Evolutionary conservation across 2,888 invertebrate species (phyloP).

Genomic region (Tetranychus truncatus): DNA sequence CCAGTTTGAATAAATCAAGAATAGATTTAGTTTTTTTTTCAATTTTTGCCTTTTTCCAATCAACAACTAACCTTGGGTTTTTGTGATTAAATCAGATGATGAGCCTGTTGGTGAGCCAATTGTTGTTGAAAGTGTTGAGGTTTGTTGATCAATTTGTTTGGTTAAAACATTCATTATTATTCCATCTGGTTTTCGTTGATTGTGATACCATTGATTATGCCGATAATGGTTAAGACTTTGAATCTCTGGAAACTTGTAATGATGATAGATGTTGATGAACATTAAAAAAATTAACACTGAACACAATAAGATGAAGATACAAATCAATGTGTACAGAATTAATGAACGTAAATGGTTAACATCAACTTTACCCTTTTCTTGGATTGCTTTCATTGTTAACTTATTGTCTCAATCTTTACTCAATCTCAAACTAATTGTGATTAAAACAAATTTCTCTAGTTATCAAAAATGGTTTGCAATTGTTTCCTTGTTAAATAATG

Average conservation of each 20-base stretch:
- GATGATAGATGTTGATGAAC: not conserved
- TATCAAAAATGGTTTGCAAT: too few species aligned
- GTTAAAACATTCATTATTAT: not conserved
- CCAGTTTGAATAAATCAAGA: too few species aligned
- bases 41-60: too few species aligned
- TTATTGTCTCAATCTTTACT: not conserved
- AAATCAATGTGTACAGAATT: not conserved
- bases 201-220: not conserved
- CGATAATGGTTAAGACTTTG: not conserved
- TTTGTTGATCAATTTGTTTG: not conserved
- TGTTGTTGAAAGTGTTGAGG: not conserved
- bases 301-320: not conserved
- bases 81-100: not conserved
- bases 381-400: not conserved
- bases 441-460: too few species aligned
- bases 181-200: not conserved
- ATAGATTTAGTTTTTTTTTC: too few species aligned
- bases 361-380: not conserved
- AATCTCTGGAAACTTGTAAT: not conserved
- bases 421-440: too few species aligned
- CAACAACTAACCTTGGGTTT: not conserved
- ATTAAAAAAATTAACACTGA: not conserved
- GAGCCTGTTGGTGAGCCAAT: not conserved
- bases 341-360: not conserved
- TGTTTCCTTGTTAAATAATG: too few species aligned